Evolutionary conservation across 2,113 vertebrate genomes (phyloP), one percentile per base, ranked within the genome.

Genomic region (Tricholaema leucomelas): DNA sequence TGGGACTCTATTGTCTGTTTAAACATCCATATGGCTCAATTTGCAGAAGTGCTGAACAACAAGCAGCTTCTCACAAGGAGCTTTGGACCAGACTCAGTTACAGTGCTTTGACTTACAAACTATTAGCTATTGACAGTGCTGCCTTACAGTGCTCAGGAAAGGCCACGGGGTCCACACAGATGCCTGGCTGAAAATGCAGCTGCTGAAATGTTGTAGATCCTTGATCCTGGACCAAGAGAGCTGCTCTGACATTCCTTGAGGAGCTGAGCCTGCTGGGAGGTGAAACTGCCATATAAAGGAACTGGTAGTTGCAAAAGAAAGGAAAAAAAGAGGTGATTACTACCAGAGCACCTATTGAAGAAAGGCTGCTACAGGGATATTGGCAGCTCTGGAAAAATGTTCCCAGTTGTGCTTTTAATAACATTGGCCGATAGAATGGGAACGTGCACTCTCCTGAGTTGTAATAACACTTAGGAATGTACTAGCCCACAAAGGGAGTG

Each of bases 381-480:
- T 91, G 65, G 89, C 81, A 79, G n/a, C 23, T 73, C 91, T 92
- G 72, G 33, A 71, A 89, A 93, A 90, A 42, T 3, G 2, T 60
- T 91, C 82, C 63, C 4, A 0, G 71, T 88, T 85, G 85, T 94
- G 46, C 83, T 90, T 96, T 92, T 88, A 92, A 82, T 85, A 95
- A 84, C 38, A 56, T 3, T 81, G 61, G 63, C 81, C 55, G 63
- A 82, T 27, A 72, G 73, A 94, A 93, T 81, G 80, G 93, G 82
- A 93, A 92, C 93, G 46, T 88, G 55, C 67, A 65, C 76, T 96
- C 88, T 91, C 44, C 72, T 95, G 84, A 83, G 65, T 71, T 94
- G 66, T 91, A 95, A 92, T 90, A 96, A 93, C 82, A 80, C 52
- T 80, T 55, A 88, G 87, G 85, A 97, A 95, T 87, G 73, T 65